Evolutionary conservation across 2,888 invertebrate genomes (phyloP).

Genomic region (Halocaridina rubra): DNA sequence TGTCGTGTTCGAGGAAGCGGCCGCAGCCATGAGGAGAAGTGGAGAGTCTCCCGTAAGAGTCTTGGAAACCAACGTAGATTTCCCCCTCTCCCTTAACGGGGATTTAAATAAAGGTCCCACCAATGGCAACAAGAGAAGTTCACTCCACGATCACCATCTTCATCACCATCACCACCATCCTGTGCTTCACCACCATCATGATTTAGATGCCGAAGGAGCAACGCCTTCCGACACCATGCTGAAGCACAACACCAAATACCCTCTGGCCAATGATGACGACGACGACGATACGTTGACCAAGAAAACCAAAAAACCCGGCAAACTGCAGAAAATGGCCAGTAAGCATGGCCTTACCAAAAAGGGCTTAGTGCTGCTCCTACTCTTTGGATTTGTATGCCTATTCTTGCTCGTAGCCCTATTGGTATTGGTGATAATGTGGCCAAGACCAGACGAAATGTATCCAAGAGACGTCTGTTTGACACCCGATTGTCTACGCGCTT

Average conservation of each 20-base stretch:
- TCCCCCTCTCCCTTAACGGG: slow-evolving; percentile 51
- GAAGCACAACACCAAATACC: slow-evolving; percentile 46
- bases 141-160: slow-evolving; percentile 19
- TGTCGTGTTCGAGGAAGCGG: neutral
- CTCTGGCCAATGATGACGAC: slow-evolving; percentile 49
- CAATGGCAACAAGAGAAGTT: slow-evolving; percentile 46
- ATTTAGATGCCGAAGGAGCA: slow-evolving; percentile 54
- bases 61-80: slow-evolving; percentile 53
- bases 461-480: slow-evolving; percentile 70
- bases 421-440: slow-evolving; percentile 71
- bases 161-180: slow-evolving; percentile 35
- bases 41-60: slow-evolving; percentile 48
- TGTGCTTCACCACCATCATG: slow-evolving; percentile 38
- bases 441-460: slow-evolving; percentile 68
- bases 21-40: slow-evolving; percentile 26
- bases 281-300: slow-evolving; percentile 35
- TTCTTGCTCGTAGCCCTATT: slow-evolving; percentile 70
- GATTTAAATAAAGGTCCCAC: slow-evolving; percentile 45
- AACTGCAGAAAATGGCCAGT: slow-evolving; percentile 53
- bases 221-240: slow-evolving; percentile 62
- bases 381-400: slow-evolving; percentile 64
- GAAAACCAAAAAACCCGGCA: slow-evolving; percentile 26
- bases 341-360: slow-evolving; percentile 61
- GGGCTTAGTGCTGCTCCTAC: slow-evolving; percentile 52
- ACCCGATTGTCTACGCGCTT: slow-evolving; percentile 71